Evolutionary conservation across 2,888 invertebrate species (phyloP), one percentile per base, ranked within the genome.

Genomic region (Mythimna ferrago): DNA sequence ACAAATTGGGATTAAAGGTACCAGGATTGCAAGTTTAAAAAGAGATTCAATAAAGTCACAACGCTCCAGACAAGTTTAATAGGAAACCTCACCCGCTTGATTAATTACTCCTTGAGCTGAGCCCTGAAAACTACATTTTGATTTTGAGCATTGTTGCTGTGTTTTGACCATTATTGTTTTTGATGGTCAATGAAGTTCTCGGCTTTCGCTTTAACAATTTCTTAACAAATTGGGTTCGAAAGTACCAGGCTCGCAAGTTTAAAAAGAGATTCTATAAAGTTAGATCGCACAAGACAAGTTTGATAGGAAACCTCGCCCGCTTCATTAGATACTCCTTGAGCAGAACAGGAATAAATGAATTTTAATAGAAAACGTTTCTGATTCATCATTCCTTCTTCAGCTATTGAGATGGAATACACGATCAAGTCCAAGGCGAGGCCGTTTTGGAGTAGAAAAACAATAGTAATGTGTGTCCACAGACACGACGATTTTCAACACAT

Each of bases 261-360:
- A 6, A 26, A 11, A 32, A 58, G 26, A 56, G 66, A 66, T 57
- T 57, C 14, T 16, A 32, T 44, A n/a, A n/a, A 26, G 14, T 44
- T 2, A n/a, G 16, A 21, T 3, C 9, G 11, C 6, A 19, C 26
- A 19, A 38, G 41, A 32, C 66, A 41, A 57, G 41, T 26, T 41
- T 66, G 14, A 58, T 53, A n/a, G 51, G 16, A 73, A 58, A 53
- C 19, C 14, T 58, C 21, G 21, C 6, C 5, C n/a, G 9, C 14
- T 14, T 61, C 44, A 57, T 77, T 57, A 48, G 48, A 16, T 48
- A 66, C 51, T 38, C 11, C 5, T 19, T 32, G 56, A 56, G 16
- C 4, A 6, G 48, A 48, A 48, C 48, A 6, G 48, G 48, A 48
- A 48, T 48, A 48, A 19, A 48, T 48, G 41, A 60, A 61, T 71